Percentiles rank a stretch among this genome's conserved stretches.
These are phyloP conservation scores for Psittacus erithacus DNA, from an alignment of 2,113 vertebrate species.

Conservation along the genomic window DNA sequence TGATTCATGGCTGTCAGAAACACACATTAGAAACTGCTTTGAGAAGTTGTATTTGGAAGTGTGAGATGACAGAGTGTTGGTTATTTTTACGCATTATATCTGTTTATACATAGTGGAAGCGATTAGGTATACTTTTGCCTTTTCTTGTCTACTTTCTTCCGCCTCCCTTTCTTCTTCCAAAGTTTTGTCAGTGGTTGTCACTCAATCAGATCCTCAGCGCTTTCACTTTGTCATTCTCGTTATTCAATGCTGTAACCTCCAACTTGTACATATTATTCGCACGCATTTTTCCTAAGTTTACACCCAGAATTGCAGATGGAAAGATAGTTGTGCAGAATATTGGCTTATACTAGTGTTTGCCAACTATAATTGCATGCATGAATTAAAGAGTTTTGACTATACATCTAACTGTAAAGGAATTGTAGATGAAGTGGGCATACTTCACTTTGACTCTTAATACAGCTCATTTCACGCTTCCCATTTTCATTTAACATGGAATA, in stretches of 20 bases:
- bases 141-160: background rate
- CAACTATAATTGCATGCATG: background rate
- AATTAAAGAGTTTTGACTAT: background rate
- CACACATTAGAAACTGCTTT: background rate
- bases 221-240: background rate
- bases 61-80: conserved; percentile 17
- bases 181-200: conserved; percentile 46
- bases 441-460: background rate
- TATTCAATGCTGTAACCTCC: background rate
- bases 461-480: background rate
- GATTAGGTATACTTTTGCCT: conserved; percentile 13
- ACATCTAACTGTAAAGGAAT: background rate
- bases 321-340: background rate
- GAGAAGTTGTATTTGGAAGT: conserved; percentile 4
- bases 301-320: background rate
- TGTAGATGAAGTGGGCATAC: background rate
- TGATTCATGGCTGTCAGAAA: conserved; percentile 57
- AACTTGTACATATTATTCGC: background rate
- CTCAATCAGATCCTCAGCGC: background rate
- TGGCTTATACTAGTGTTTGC: background rate
- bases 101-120: conserved; percentile 28
- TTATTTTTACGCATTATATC: conserved; percentile 44
- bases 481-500: background rate
- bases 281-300: background rate
- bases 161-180: background rate